Base-by-base conservation (phyloP, 2,113 vertebrate species). In the Phainopepla nitens region DNA sequence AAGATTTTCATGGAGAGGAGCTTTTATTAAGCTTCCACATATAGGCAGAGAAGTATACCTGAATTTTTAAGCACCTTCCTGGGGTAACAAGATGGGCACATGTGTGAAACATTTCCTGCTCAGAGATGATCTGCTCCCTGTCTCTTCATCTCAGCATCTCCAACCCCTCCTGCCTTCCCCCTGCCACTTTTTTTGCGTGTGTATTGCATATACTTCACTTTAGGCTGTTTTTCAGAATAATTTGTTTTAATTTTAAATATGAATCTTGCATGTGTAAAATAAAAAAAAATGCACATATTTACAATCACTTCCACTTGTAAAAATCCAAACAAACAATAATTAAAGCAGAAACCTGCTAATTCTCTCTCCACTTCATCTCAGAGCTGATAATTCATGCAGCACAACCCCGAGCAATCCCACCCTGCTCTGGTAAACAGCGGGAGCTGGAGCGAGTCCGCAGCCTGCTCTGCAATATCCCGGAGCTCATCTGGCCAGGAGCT, bases 271-370 rank as follows among this genome's bases (percentile, higher is more conserved):
- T 57, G 81, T 16, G 45, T 23, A 2, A 35, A 35, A 39, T 39
- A 62, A 62, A 73, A 62, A 73, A 39, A 88, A 85, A 57, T 9
- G 18, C 41, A 76, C 58, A 54, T 79, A 93, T 90, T 93, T 96
- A 91, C 87, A 69, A 89, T 45, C 56, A 62, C 86, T 89, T 87
- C 84, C 3, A 11, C 83, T 78, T 68, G 64, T 64, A 56, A 73
- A 89, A 80, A 28, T 56, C 94, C 82, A 87, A 93, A 81, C 90
- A 94, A 92, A 49, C 82, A 71, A 62, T 80, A 51, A 71, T 91
- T 77, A 71, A 22, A 51, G 73, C 75, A 71, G 93, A 78, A 97
- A 84, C 77, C 81, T 89, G 57, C 73, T 96, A 75, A 89, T 94
- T 95, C 94, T 93, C 89, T 68, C 65, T 90, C 84, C 57, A 15